Evolutionary conservation across 2,797 vertebrate genomes (phyloP).

Genomic region (Brachyalestes nurse): DNA sequence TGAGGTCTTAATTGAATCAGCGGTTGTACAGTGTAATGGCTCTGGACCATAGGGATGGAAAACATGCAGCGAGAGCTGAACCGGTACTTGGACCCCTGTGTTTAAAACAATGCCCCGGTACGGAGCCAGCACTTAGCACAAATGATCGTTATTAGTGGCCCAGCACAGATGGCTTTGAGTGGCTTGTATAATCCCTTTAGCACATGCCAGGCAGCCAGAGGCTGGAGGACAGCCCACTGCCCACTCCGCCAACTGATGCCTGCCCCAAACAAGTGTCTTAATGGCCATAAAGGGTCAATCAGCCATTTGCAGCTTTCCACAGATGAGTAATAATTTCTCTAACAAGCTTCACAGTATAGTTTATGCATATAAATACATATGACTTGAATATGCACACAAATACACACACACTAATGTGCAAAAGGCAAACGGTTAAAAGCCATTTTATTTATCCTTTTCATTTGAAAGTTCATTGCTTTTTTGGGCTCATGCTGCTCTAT

Average conservation of each 20-base stretch:
- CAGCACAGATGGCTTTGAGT: slow-evolving; percentile 52
- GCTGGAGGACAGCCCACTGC: slow-evolving; percentile 18
- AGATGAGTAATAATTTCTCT: neutral
- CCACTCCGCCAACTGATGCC: slow-evolving; percentile 21
- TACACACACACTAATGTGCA: no score
- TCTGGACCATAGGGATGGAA: neutral
- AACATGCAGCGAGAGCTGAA: neutral
- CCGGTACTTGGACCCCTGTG: neutral
- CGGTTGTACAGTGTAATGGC: neutral
- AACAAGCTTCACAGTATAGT: neutral
- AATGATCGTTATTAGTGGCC: slow-evolving; percentile 54
- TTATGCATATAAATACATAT: no score
- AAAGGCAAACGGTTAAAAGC: no score
- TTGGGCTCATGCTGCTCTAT: no score
- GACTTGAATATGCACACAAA: no score
- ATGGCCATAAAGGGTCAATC: slow-evolving; percentile 20
- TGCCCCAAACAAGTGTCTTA: slow-evolving; percentile 11
- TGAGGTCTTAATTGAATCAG: neutral
- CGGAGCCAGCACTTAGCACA: slow-evolving; percentile 46
- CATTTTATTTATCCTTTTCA: no score
- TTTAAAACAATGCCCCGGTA: slow-evolving; percentile 3
- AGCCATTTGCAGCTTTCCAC: slow-evolving; percentile 10
- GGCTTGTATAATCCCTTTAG: slow-evolving; percentile 31
- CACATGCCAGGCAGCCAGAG: slow-evolving; percentile 27
- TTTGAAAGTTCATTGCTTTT: no score